Base-by-base conservation (phyloP, 2,888 invertebrate genomes). In the Drosophila ustulata region DNA sequence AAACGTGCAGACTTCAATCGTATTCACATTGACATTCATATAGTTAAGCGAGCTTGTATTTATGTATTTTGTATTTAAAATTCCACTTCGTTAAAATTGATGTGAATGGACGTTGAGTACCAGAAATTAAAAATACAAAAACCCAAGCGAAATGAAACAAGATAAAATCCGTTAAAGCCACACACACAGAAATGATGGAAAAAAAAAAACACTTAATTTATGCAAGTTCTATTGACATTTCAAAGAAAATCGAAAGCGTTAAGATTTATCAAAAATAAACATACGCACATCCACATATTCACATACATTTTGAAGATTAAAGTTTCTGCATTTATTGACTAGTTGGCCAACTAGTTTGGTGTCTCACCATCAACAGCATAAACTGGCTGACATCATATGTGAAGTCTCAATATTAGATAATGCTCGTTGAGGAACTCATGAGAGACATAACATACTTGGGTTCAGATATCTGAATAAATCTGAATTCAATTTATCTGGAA, bases 181-280 rank as follows among this genome's bases (percentile, higher is more conserved):
- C 52, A 55, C 52, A 55, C 9, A 28, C 18, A 45, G 50, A n/a
- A 8, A 32, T 13, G 11, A n/a, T 3, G 3, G 39, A 39, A 26
- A 51, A 47, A 51, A 47, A 37, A 25, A 57, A 45, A 47, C 43
- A 34, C 47, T 37, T 28, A 47, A 64, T 65, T 28, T 62, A 74
- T 68, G 53, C 82, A 67, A 82, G 82, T 82, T 79, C 65, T 64
- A 61, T 67, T 79, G 72, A 70, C 72, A 82, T 67, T 80, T 80
- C 61, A 58, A 71, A 61, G 41, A 37, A 78, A 82, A 82, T 55
- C 68, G 52, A 82, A 78, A 75, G 68, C 66, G n/a, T 37, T 55
- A 30, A 23, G 39, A 53, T 39, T 53, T 46, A 52, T 13, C 30
- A 46, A 57, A 49, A 8, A 49, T 28, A 47, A n/a, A 45, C 13